Conservation (phyloP, 2,113 vertebrate genomes). For the Anarrhichthys ocellatus region DNA sequence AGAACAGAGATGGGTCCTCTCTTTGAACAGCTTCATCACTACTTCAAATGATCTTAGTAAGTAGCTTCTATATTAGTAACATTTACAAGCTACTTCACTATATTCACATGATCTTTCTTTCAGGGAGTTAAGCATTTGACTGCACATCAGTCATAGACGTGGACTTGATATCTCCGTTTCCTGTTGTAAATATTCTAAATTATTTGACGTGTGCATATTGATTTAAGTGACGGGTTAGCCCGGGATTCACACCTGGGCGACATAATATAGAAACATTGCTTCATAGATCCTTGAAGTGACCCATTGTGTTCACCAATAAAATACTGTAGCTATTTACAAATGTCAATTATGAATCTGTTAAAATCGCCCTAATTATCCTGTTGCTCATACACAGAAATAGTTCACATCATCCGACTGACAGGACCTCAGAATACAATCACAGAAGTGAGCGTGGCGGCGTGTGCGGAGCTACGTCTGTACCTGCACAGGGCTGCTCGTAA, state of each 20-base stretch:
- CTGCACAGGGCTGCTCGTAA: constrained; percentile 85
- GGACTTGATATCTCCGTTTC: too few species aligned
- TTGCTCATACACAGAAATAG: background rate
- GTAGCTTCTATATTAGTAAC: too few species aligned
- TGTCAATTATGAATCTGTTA: background rate
- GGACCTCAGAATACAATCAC: background rate
- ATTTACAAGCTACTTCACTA: too few species aligned
- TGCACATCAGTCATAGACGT: background rate
- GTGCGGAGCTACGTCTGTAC: constrained; percentile 53
- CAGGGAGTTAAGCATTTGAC: background rate
- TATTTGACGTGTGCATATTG: too few species aligned
- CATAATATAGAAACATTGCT: background rate
- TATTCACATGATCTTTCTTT: too few species aligned
- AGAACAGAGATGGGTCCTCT: too few species aligned
- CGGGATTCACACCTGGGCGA: background rate
- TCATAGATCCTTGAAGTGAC: too few species aligned
- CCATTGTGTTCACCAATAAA: background rate
- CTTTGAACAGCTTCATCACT: too few species aligned
- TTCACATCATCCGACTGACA: background rate
- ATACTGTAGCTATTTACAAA: background rate
- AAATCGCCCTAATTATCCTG: background rate
- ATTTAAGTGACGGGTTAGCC: background rate
- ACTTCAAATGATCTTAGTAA: too few species aligned
- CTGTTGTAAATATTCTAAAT: too few species aligned
- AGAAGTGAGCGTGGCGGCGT: too few species aligned